Conservation (phyloP, 2,888 invertebrate species). For the Odontomyia ornata region DNA sequence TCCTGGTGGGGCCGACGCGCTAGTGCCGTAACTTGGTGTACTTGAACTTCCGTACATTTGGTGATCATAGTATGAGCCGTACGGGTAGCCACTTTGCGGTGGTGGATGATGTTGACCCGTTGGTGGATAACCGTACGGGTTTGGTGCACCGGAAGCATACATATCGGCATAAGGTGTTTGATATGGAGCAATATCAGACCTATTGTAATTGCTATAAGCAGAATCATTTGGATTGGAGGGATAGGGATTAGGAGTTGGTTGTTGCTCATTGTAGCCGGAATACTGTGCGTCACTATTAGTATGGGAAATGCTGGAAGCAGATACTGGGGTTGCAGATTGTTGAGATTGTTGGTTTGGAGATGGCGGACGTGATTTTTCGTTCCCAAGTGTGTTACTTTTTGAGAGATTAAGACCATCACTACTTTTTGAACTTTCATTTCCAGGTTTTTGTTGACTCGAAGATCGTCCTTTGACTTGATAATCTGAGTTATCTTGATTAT, state of each 20-base stretch:
- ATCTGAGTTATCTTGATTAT: constrained; percentile 17
- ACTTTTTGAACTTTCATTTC: neutral
- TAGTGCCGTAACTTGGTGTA: constrained; percentile 24
- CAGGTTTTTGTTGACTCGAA: constrained; percentile 23
- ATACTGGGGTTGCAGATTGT: constrained; percentile 21
- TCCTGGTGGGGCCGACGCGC: neutral
- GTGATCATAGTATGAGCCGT: constrained; percentile 58
- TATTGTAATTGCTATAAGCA: constrained; percentile 27
- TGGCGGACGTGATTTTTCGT: neutral
- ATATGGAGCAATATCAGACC: constrained; percentile 39
- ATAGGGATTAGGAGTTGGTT: constrained; percentile 10
- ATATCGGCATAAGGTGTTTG: constrained; percentile 45
- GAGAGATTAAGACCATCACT: neutral
- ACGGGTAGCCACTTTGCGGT: constrained; percentile 57
- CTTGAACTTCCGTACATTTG: constrained; percentile 53
- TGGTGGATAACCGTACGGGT: constrained; percentile 44
- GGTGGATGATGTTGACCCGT: constrained; percentile 52
- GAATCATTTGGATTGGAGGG: constrained; percentile 24
- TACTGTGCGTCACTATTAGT: constrained; percentile 28
- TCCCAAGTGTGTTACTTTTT: neutral
- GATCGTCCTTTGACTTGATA: neutral
- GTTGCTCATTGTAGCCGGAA: constrained; percentile 18
- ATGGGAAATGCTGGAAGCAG: neutral
- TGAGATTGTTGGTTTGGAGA: constrained; percentile 48
- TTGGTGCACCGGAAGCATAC: constrained; percentile 41